Conservation (phyloP, 2,888 invertebrate genomes). For the Netelia fuscicornis region DNA sequence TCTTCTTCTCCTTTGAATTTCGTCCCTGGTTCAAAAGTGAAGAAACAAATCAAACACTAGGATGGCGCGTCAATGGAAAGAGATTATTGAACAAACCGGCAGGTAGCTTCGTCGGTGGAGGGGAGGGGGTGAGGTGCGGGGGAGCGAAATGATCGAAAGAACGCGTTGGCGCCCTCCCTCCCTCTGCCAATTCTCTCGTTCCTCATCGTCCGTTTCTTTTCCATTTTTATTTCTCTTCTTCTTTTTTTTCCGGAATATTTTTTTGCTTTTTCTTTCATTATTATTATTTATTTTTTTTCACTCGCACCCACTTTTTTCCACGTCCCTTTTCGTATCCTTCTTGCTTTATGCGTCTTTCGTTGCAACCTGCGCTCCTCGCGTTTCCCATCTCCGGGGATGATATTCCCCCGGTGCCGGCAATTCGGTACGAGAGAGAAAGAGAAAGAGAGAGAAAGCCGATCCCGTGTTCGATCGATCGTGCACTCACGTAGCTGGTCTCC, state of each 20-base stretch:
- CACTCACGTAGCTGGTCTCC: conserved; percentile 76
- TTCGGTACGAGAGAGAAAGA: conserved; percentile 58
- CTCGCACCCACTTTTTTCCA: conserved; percentile 61
- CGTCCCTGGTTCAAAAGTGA: not conserved
- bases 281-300: conserved; percentile 55
- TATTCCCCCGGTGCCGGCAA: conserved; percentile 59
- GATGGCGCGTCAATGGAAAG: conserved; percentile 50
- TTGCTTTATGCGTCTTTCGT: conserved; percentile 56
- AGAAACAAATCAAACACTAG: conserved; percentile 56
- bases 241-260: too few relatives aligned
- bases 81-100: conserved; percentile 49
- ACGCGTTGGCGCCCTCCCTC: conserved; percentile 70
- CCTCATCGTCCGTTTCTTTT: conserved; percentile 58
- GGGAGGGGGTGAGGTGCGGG: conserved; percentile 17
- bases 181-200: conserved; percentile 73
- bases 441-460: not conserved
- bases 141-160: conserved; percentile 75
- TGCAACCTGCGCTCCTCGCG: conserved; percentile 53
- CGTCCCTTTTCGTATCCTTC: conserved; percentile 51
- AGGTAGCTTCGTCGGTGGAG: not conserved
- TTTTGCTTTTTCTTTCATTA: not conserved
- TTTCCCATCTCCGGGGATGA: conserved; percentile 57
- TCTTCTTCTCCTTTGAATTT: not conserved
- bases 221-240: too few relatives aligned
- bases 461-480: conserved; percentile 64